phyloP scores from a whole-genome alignment of 2,797 vertebrate species.

The Chelidonichthys spinosus region DNA sequence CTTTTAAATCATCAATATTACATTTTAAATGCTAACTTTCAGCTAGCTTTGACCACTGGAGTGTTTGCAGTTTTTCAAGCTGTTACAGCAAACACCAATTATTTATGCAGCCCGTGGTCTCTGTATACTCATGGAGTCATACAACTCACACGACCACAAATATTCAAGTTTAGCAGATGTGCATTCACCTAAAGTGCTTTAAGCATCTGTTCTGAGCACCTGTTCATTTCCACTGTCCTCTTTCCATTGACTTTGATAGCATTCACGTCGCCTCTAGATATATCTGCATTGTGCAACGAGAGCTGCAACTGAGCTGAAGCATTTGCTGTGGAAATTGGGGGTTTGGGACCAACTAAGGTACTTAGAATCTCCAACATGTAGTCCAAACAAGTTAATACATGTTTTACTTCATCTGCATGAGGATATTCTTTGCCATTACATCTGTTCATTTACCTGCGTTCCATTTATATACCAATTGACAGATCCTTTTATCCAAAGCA shows the following conservation, averaged over 20 bases:
- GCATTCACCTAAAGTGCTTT: not conserved
- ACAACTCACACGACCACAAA: not conserved
- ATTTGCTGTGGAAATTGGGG: not conserved
- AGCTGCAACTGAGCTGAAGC: not conserved
- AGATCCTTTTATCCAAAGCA: not conserved
- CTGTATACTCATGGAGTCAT: not conserved
- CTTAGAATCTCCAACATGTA: not conserved
- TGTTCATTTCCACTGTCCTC: not conserved
- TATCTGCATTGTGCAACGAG: not conserved
- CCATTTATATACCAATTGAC: slow-evolving; percentile 2
- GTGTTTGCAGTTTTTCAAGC: not conserved
- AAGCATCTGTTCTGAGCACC: not conserved
- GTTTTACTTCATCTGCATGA: not conserved
- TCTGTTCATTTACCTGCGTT: not conserved
- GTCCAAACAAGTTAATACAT: not conserved
- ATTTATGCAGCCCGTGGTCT: not conserved
- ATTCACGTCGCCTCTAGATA: not conserved
- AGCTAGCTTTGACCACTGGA: not conserved
- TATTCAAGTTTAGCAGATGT: not conserved
- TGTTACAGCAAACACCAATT: not conserved
- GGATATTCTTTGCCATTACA: not conserved
- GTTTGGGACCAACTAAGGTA: not conserved
- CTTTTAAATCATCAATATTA: not conserved
- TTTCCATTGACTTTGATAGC: not conserved
- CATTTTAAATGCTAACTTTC: not conserved